These are phyloP conservation scores for Apolygus lucorum DNA, from an alignment of 1,140 invertebrate genomes.

Conservation along the genomic window DNA sequence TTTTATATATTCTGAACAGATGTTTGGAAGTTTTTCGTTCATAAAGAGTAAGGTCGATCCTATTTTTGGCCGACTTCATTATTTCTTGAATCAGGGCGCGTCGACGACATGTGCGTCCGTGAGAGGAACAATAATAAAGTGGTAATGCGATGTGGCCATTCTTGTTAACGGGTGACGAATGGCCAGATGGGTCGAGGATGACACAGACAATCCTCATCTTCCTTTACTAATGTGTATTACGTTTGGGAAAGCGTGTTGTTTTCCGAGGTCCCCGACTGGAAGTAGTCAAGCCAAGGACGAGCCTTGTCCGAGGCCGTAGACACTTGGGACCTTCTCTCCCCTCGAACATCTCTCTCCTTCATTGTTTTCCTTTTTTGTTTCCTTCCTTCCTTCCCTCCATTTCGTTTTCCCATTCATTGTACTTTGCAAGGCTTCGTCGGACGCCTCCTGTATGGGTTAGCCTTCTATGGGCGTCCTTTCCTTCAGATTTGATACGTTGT, in stretches of 20 bases:
- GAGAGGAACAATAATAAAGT: background rate
- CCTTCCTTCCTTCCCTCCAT: too few species aligned
- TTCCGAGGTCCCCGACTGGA: background rate
- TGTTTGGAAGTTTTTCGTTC: too few species aligned
- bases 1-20: too few species aligned
- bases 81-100: too few species aligned
- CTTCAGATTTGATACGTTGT: too few species aligned
- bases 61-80: too few species aligned
- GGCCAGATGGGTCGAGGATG: background rate
- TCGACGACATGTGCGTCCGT: background rate
- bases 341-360: background rate
- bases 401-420: background rate
- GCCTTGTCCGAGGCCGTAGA: background rate
- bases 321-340: background rate
- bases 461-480: too few species aligned
- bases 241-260: conserved; percentile 1
- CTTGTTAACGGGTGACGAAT: background rate
- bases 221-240: conserved; percentile 10
- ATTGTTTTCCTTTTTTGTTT: background rate
- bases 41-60: background rate
- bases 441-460: too few species aligned
- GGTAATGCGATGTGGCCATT: background rate
- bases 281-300: background rate
- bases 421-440: too few species aligned
- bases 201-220: background rate